Percentiles rank a stretch among this genome's conserved stretches.
These are phyloP conservation scores for Haemorhous mexicanus DNA, from an alignment of 2,113 vertebrate species.

Conservation along the genomic window DNA sequence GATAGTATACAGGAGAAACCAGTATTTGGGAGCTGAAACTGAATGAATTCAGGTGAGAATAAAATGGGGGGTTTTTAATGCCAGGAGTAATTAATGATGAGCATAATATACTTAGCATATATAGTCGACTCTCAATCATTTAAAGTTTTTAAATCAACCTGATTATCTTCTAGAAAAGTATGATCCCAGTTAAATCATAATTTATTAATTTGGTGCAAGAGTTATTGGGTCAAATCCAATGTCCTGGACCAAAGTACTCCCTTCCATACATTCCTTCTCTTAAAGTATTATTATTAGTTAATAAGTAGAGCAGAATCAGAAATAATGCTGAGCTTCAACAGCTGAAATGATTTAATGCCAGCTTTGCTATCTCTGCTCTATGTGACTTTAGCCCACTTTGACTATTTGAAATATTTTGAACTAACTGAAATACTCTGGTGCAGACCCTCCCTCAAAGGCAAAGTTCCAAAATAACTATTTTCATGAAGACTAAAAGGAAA, in stretches of 20 bases:
- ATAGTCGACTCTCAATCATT: conserved; percentile 28
- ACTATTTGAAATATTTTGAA: not conserved
- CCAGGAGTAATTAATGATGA: conserved; percentile 25
- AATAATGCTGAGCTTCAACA: not conserved
- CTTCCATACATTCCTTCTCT: conserved; percentile 1
- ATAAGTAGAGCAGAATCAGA: conserved; percentile 30
- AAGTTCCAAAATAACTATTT: not conserved
- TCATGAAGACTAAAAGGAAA: not conserved
- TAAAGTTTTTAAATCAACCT: conserved; percentile 63
- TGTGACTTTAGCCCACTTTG: not conserved
- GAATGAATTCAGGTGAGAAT: not conserved
- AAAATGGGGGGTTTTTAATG: not conserved
- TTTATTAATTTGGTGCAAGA: conserved; percentile 42
- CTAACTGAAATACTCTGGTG: not conserved
- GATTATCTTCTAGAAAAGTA: conserved; percentile 51
- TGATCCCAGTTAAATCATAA: conserved; percentile 24
- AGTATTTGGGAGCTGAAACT: not conserved
- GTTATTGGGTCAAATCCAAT: conserved; percentile 54
- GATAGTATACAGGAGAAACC: not conserved
- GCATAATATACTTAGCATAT: conserved; percentile 44
- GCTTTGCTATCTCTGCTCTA: not conserved
- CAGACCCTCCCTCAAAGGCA: not conserved
- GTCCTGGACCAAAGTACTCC: conserved; percentile 21
- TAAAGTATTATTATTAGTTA: conserved; percentile 40
- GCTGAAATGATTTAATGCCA: not conserved